phyloP scores from a whole-genome alignment of 2,888 invertebrate genomes.

The Meteorus colon region DNA sequence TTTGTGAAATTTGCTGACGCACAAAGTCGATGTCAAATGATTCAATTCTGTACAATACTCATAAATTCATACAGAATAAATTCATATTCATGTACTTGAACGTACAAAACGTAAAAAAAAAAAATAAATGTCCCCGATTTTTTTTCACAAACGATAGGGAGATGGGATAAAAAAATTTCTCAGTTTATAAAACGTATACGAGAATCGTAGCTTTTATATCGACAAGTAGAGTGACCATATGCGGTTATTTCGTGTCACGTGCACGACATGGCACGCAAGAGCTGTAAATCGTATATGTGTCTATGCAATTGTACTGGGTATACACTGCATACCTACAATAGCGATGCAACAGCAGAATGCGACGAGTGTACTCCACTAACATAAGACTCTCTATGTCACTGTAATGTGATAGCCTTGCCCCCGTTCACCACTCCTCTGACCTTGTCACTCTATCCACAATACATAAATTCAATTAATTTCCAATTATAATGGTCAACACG shows the following conservation, averaged over 20 bases:
- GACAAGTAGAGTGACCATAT: slow-evolving; percentile 30
- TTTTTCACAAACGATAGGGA: not conserved
- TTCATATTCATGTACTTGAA: not conserved
- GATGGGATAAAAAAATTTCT: not conserved
- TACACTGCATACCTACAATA: not conserved
- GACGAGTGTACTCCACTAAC: slow-evolving; percentile 3
- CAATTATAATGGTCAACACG: not conserved
- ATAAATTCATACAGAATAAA: not conserved
- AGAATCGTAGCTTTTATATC: not conserved
- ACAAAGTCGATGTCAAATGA: not conserved
- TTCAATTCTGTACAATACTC: not conserved
- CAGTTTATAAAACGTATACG: not conserved
- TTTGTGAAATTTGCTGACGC: slow-evolving; percentile 16
- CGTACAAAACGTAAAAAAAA: not conserved
- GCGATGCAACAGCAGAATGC: slow-evolving; percentile 4
- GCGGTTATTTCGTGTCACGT: slow-evolving; percentile 22
- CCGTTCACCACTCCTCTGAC: slow-evolving; percentile 27
- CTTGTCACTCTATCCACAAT: slow-evolving; percentile 11
- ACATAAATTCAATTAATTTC: slow-evolving; percentile 9
- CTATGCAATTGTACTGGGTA: not conserved
- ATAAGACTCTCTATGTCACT: slow-evolving; percentile 15
- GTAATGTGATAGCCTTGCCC: slow-evolving; percentile 37
- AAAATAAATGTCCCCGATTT: not conserved
- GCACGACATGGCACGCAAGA: slow-evolving; percentile 20
- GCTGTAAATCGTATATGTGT: not conserved